phyloP scores from a whole-genome alignment of 2,113 vertebrate genomes.

The human region DNA sequence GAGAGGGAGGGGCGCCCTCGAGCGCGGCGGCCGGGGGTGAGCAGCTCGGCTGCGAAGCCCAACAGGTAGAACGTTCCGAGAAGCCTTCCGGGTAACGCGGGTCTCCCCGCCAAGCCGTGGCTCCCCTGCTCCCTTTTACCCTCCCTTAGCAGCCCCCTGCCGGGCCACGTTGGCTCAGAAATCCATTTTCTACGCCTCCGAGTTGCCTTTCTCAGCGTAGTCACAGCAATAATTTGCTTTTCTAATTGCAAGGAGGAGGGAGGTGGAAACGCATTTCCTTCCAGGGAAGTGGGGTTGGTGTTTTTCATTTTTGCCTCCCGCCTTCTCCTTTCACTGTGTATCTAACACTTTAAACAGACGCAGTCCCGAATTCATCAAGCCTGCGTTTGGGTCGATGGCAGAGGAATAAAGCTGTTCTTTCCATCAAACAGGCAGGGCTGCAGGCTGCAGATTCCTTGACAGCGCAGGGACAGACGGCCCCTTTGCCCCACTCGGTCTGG shows the following conservation, averaged over 20 bases:
- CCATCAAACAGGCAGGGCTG: not conserved
- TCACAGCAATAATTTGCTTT: slow-evolving; percentile 50
- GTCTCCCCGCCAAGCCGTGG: not conserved
- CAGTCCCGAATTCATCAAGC: not conserved
- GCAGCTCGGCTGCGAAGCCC: not conserved
- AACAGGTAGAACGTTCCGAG: slow-evolving; percentile 52
- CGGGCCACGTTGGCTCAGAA: not conserved
- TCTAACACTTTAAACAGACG: not conserved
- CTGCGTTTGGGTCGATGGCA: not conserved
- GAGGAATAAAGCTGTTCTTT: not conserved
- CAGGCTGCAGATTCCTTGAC: slow-evolving; percentile 49
- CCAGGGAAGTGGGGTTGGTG: slow-evolving; percentile 19
- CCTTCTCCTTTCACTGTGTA: not conserved
- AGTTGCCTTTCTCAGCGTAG: slow-evolving; percentile 25
- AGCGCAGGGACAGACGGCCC: not conserved
- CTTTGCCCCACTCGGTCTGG: not conserved
- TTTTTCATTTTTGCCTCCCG: not conserved
- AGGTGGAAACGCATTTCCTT: slow-evolving; percentile 51
- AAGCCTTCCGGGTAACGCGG: not conserved
- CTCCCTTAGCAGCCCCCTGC: not conserved
- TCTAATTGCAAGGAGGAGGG: slow-evolving; percentile 44
- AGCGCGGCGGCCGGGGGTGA: not conserved
- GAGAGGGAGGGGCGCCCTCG: not conserved
- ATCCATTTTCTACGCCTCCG: not conserved
- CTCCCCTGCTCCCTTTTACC: not conserved